Evolutionary conservation across 1,140 invertebrate genomes (phyloP).

Genomic region (Drosophila nigrodunni): DNA sequence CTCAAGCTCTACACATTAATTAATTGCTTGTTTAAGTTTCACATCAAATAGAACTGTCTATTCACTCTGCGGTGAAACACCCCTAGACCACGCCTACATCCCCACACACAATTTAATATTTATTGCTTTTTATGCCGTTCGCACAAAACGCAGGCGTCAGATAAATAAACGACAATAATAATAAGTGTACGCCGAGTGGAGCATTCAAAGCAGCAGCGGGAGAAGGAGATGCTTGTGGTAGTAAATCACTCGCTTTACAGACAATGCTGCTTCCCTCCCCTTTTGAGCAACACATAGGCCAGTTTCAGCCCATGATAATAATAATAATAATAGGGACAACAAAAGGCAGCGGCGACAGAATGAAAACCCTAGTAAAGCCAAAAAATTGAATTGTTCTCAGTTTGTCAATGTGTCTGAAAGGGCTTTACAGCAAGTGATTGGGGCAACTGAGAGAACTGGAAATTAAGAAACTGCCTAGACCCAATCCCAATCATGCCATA

Average conservation of each 20-base stretch:
- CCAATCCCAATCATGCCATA: slow-evolving; percentile 21
- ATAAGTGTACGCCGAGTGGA: slow-evolving; percentile 43
- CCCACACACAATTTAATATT: slow-evolving; percentile 59
- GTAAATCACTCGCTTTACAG: slow-evolving; percentile 54
- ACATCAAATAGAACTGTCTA: slow-evolving; percentile 53
- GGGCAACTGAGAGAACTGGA: not conserved
- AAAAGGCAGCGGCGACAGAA: slow-evolving; percentile 42
- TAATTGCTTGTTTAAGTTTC: slow-evolving; percentile 64
- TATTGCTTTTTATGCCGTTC: slow-evolving; percentile 62
- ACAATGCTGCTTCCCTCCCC: slow-evolving; percentile 17
- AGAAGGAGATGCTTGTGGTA: slow-evolving; percentile 14
- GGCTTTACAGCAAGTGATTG: slow-evolving; percentile 27
- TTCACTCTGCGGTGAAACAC: slow-evolving; percentile 34
- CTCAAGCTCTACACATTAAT: slow-evolving; percentile 37
- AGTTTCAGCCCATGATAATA: slow-evolving; percentile 5
- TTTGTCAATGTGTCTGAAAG: slow-evolving; percentile 58
- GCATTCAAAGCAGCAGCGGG: not conserved
- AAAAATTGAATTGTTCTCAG: slow-evolving; percentile 61
- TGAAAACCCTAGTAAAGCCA: slow-evolving; percentile 29
- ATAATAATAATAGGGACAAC: slow-evolving; percentile 18
- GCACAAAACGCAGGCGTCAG: slow-evolving; percentile 58
- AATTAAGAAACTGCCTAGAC: slow-evolving; percentile 19
- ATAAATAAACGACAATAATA: slow-evolving; percentile 68
- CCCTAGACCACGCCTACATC: slow-evolving; percentile 29
- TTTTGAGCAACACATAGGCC: slow-evolving; percentile 3